Percentiles rank a stretch among this genome's conserved stretches.
phyloP scores from a whole-genome alignment of 1,140 invertebrate species.

The Luehdorfia chinensis region DNA sequence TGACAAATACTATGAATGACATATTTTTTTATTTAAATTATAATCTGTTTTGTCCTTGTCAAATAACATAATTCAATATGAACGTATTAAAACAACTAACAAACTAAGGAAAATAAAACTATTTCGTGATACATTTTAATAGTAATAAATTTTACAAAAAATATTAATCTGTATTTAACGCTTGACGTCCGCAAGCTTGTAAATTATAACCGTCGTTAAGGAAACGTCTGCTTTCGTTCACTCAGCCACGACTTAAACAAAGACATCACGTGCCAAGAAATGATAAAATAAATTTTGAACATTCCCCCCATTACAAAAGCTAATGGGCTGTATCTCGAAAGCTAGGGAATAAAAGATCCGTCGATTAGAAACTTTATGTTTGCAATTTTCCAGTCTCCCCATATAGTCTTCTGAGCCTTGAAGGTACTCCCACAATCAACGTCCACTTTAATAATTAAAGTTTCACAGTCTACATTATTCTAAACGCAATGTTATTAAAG shows the following conservation, averaged over 20 bases:
- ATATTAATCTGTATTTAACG: conserved; percentile 10
- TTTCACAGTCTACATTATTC: background rate
- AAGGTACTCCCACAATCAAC: no score
- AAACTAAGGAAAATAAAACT: no score
- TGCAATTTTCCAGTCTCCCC: conserved; percentile 57
- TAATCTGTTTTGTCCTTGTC: no score
- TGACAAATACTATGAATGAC: no score
- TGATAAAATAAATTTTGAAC: conserved; percentile 75
- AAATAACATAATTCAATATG: no score
- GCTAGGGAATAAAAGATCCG: conserved; percentile 72
- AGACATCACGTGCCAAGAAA: conserved; percentile 70
- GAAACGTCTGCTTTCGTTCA: conserved; percentile 26
- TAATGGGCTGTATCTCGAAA: conserved; percentile 72
- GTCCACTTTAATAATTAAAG: background rate
- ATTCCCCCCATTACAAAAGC: conserved; percentile 68
- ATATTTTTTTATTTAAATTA: no score
- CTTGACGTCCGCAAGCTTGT: conserved; percentile 10
- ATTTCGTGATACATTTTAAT: background rate
- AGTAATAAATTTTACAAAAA: background rate
- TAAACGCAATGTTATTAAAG: background rate
- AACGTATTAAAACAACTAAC: no score
- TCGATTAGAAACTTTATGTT: conserved; percentile 75
- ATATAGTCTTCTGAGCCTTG: background rate
- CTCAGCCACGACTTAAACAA: conserved; percentile 39
- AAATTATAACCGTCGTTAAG: conserved; percentile 32